Base-by-base conservation (phyloP, 2,888 invertebrate genomes). In the Scaptomyza cyrtandrae region DNA sequence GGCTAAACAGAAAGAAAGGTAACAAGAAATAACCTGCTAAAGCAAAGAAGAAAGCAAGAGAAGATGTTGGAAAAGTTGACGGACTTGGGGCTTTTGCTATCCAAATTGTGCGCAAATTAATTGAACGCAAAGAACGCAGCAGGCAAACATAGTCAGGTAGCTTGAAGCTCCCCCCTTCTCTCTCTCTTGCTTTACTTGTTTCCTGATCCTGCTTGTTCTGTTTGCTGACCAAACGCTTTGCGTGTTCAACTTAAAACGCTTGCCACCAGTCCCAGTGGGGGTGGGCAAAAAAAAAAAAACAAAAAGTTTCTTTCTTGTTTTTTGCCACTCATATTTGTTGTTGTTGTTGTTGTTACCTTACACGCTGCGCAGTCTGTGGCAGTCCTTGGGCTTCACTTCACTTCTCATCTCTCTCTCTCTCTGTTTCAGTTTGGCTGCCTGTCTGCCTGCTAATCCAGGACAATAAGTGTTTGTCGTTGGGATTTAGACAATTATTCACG, bases 61-160 rank as follows among this genome's bases (percentile, higher is more conserved):
- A 24, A 24, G 3, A 19, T 9, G 6, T 11, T 62, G 53, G 50
- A 62, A 80, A 78, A 78, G 81, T 71, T 81, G 79, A 75, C 82
- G 60, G 58, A 85, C 78, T 68, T 69, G 68, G 63, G 54, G 61
- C 69, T 61, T 65, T 76, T 63, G 68, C 84, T 68, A 73, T 72
- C 81, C 83, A 82, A 88, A 85, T 85, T 88, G 88, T 79, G 88
- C 79, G 88, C 88, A 85, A 85, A 89, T 85, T 85, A 85, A 85
- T 85, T 85, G 89, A 85, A 85, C 89, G 89, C 88, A 85, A 85
- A 85, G 80, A 89, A 82, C 77, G 88, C 84, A 85, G 80, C 72
- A 79, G 74, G 82, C 60, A 87, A 85, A 88, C 85, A 86, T 31
- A 33, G 75, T 19, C 27, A 33, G 53, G 44, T 50, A 53, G 29